Evolutionary conservation across 2,797 vertebrate species (phyloP), one percentile per base, ranked within the genome.

Genomic region (Cyclopterus lumpus): DNA sequence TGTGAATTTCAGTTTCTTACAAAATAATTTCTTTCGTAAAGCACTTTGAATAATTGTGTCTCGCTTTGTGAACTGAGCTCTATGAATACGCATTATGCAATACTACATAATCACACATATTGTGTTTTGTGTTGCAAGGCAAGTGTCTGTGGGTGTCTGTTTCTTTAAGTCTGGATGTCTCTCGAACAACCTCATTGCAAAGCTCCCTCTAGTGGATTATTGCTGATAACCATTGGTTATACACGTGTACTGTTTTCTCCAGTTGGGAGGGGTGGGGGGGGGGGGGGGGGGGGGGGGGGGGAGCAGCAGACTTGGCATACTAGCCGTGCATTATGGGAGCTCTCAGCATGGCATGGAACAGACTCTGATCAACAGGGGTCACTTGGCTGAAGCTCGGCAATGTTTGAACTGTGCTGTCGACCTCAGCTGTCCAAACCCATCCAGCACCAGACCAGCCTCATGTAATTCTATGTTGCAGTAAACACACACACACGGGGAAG

Each of bases 391-490:
- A 61, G 54, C 55, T 59, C 11, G 22, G n/a, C 60, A 10, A 36
- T 30, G 57, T 81, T 82, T 79, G 73, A 78, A 71, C 70, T 76
- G 70, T 30, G 64, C 36, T 44, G 74, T 68, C 67, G 71, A 81
- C 83, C 85, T 85, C 77, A 71, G 67, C 15, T 26, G 8, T 69
- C 38, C 51, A 6, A 75, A 69, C 30, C 46, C 54, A 42, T 71
- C 77, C 73, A 67, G 20, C 78, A 46, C 38, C 65, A 59, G 79
- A 71, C 59, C 68, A 46, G 66, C 69, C 77, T 80, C 65, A 2
- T 73, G 73, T 88, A 85, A 86, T 86, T 85, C 65, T 79, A 81
- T 67, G 76, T 68, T 86, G 48, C 75, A 81, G 75, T 79, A 75
- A 75, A 76, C 34, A 82, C 66, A 80, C 64, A 79, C 63, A 67